Conservation (phyloP, 2,113 vertebrate genomes). For the Centropus bengalensis region DNA sequence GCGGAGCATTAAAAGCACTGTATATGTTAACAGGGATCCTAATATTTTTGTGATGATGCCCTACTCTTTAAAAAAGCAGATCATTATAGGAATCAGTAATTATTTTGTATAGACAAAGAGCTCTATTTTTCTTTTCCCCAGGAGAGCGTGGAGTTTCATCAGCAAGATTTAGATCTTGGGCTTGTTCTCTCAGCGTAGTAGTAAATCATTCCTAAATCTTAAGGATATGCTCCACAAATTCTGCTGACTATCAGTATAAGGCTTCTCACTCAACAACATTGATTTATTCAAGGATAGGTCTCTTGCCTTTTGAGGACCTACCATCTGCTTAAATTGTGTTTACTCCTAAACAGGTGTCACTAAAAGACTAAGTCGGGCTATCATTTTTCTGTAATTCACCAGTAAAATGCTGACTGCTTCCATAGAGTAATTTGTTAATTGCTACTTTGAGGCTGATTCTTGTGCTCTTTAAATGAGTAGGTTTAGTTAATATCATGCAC, state of each 20-base stretch:
- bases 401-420: too few relatives aligned
- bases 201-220: constrained; percentile 58
- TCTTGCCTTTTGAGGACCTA: constrained; percentile 23
- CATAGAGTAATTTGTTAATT: constrained; percentile 78
- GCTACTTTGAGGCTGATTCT: constrained; percentile 64
- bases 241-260: constrained; percentile 57
- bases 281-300: constrained; percentile 72
- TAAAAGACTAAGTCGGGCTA: too few relatives aligned
- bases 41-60: neutral
- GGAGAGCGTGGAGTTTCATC: constrained; percentile 5
- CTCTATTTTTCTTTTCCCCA: neutral
- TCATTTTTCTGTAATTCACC: too few relatives aligned
- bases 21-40: accelerated
- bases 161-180: neutral
- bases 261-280: neutral
- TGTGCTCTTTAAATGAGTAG: constrained; percentile 66
- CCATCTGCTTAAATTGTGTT: constrained; percentile 66
- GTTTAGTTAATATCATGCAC: constrained; percentile 66
- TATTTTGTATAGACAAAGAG: neutral
- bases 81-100: neutral
- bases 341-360: neutral
- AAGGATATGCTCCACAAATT: constrained; percentile 57
- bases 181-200: neutral
- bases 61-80: neutral
- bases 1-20: neutral